phyloP scores from a whole-genome alignment of 2,113 vertebrate species.

The Vanacampus margaritifer region DNA sequence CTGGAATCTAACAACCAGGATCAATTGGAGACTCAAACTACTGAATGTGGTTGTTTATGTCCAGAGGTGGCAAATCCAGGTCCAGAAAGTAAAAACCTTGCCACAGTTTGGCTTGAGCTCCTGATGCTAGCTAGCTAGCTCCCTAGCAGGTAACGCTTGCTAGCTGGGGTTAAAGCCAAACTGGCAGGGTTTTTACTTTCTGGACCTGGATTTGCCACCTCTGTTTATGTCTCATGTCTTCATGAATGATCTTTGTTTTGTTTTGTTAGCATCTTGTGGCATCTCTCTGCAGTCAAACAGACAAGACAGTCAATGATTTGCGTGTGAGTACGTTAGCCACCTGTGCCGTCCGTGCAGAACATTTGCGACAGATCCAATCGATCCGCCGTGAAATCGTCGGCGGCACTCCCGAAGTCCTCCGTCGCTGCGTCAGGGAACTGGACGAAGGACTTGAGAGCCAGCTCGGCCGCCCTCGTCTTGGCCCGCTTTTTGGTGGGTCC shows the following conservation, averaged over 20 bases:
- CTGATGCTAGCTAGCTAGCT: too few relatives aligned
- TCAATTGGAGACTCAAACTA: too few relatives aligned
- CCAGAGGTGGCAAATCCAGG: too few relatives aligned
- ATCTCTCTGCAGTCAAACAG: background rate
- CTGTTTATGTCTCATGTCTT: too few relatives aligned
- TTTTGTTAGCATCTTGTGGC: background rate
- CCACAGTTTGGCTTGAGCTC: too few relatives aligned
- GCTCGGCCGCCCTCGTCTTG: conserved; percentile 85
- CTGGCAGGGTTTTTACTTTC: too few relatives aligned
- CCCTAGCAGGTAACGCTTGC: too few relatives aligned
- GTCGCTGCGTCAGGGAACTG: conserved; percentile 87
- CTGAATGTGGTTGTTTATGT: too few relatives aligned
- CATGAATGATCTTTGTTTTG: background rate
- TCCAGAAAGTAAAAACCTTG: too few relatives aligned
- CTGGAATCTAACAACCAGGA: too few relatives aligned
- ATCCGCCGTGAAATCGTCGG: conserved; percentile 85
- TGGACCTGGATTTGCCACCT: too few relatives aligned
- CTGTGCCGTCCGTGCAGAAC: conserved; percentile 66
- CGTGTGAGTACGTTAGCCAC: background rate
- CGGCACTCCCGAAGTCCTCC: conserved; percentile 68
- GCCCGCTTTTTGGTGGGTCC: conserved; percentile 92
- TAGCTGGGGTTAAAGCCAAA: too few relatives aligned
- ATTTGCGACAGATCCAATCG: conserved; percentile 80
- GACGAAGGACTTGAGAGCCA: conserved; percentile 84
- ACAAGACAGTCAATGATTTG: background rate